Conservation (phyloP, 2,797 vertebrate species). For the Ibycter americanus region DNA sequence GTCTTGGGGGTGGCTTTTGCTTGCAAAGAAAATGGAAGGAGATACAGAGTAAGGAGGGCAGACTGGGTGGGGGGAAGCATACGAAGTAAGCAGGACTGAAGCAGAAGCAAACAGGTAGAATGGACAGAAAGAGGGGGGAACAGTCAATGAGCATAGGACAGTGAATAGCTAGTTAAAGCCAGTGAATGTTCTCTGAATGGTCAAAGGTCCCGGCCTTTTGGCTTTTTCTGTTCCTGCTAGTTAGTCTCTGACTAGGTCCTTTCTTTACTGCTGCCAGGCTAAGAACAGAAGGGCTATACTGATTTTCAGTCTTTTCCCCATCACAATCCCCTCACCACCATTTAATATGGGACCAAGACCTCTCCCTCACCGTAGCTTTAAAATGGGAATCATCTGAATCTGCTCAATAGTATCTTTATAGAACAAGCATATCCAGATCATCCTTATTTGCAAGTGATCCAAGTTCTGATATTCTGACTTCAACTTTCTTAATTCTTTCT, state of each 20-base stretch:
- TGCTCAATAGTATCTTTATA: background rate
- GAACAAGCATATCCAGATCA: background rate
- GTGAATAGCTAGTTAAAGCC: background rate
- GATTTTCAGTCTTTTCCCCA: background rate
- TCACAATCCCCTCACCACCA: background rate
- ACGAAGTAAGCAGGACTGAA: background rate
- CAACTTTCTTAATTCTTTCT: background rate
- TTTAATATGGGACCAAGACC: background rate
- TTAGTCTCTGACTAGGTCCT: background rate
- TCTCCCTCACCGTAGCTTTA: background rate
- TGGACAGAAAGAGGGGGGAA: background rate
- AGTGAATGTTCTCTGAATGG: background rate
- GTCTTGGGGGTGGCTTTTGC: background rate
- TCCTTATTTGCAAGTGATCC: background rate
- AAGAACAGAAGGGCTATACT: background rate
- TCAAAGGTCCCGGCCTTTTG: constrained; percentile 43
- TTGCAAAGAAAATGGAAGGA: background rate
- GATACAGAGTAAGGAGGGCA: background rate
- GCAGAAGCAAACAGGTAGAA: background rate
- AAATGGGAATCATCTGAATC: background rate
- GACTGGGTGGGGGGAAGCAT: background rate
- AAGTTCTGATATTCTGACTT: background rate
- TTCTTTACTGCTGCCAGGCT: background rate
- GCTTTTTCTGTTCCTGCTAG: background rate
- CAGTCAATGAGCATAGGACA: background rate